phyloP scores from a whole-genome alignment of 2,113 vertebrate species.

The Chloroceryle aenea region DNA sequence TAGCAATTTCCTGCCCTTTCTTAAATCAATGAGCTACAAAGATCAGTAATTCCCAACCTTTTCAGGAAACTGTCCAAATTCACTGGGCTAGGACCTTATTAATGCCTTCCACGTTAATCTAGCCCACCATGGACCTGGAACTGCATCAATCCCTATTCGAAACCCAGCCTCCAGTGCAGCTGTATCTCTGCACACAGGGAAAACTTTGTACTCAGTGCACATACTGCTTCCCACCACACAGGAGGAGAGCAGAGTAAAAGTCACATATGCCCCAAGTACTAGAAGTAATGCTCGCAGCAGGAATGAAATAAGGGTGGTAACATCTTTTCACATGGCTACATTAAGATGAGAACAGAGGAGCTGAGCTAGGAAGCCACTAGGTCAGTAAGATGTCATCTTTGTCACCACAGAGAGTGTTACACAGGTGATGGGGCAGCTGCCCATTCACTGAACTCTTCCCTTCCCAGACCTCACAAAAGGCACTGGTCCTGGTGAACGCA shows the following conservation, averaged over 20 bases:
- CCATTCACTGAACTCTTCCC: not conserved
- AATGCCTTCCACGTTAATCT: slow-evolving; percentile 40
- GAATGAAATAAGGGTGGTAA: not conserved
- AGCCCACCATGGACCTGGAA: slow-evolving; percentile 45
- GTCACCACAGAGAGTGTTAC: fast-evolving
- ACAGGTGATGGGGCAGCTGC: fast-evolving
- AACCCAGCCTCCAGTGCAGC: not conserved
- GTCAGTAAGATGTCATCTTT: not conserved
- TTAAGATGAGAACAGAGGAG: not conserved
- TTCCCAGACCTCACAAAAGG: not conserved
- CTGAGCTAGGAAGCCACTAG: not conserved
- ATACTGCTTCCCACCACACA: not conserved
- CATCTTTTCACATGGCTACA: not conserved
- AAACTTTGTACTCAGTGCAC: not conserved
- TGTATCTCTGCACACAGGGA: not conserved
- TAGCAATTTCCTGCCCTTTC: slow-evolving; percentile 70
- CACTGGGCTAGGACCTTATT: slow-evolving; percentile 43
- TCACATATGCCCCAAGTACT: not conserved
- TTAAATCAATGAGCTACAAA: slow-evolving; percentile 65
- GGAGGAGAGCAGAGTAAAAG: not conserved
- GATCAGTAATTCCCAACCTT: slow-evolving; percentile 61
- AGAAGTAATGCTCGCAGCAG: fast-evolving
- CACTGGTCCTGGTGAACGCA: not conserved
- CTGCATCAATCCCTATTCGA: not conserved
- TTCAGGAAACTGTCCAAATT: slow-evolving; percentile 53